phyloP scores from a whole-genome alignment of 2,888 invertebrate genomes.

The Epiblema foenella region DNA sequence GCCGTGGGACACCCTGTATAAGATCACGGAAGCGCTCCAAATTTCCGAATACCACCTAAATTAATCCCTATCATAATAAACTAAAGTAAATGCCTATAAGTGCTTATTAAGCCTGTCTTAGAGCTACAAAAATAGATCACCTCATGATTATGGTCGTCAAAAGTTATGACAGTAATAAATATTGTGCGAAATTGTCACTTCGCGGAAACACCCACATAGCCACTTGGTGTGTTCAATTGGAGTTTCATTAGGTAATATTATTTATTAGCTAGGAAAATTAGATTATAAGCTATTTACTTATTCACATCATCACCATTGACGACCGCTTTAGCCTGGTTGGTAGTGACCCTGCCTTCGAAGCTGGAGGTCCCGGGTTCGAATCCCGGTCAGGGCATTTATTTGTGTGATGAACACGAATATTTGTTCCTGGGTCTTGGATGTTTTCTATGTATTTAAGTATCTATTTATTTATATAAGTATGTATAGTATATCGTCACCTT shows the following conservation, averaged over 20 bases:
- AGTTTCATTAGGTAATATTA: not conserved
- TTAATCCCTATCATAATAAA: not conserved
- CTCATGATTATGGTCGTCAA: conserved; percentile 20
- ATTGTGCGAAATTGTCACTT: conserved; percentile 1
- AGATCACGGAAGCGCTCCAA: no score
- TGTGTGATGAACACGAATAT: no score
- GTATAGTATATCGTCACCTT: no score
- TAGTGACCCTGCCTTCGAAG: no score
- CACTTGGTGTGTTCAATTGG: not conserved
- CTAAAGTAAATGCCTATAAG: not conserved
- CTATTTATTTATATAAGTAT: no score
- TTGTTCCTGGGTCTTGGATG: no score
- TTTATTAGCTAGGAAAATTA: not conserved
- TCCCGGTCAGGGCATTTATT: no score
- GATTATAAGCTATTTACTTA: not conserved
- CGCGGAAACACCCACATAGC: conserved; percentile 6
- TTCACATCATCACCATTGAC: no score
- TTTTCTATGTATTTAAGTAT: no score
- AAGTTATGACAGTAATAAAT: conserved; percentile 15
- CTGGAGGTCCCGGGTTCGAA: no score
- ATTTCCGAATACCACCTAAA: not conserved
- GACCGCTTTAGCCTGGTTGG: no score
- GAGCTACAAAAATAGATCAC: conserved; percentile 7
- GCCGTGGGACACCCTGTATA: no score
- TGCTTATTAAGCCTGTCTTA: not conserved